Evolutionary conservation across 2,888 invertebrate species (phyloP).

Genomic region (Helleia helle): DNA sequence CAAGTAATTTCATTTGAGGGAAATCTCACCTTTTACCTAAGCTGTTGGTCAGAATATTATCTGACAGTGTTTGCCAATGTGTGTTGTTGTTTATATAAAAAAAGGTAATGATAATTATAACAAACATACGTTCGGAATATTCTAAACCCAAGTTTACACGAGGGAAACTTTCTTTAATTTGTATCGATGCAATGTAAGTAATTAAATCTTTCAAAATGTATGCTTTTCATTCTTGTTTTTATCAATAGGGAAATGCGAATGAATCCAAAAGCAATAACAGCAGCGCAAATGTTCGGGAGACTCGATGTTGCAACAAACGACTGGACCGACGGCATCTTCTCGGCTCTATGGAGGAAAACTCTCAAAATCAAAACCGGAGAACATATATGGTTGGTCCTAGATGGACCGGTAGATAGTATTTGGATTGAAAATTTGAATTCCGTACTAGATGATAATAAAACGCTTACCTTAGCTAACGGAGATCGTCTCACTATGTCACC

Average conservation of each 20-base stretch:
- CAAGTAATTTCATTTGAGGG: too few relatives aligned
- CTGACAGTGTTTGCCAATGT: too few relatives aligned
- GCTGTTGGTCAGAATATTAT: too few relatives aligned
- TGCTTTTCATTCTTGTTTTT: too few relatives aligned
- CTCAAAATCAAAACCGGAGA: slow-evolving; percentile 90
- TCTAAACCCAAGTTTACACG: too few relatives aligned
- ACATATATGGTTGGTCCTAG: slow-evolving; percentile 94
- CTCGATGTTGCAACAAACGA: slow-evolving; percentile 98
- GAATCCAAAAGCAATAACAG: slow-evolving; percentile 98
- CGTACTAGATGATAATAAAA: slow-evolving; percentile 96
- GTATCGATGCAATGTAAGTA: too few relatives aligned
- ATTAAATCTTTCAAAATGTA: not conserved
- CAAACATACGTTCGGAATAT: too few relatives aligned
- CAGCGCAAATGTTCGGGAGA: slow-evolving; percentile 97
- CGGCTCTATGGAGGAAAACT: slow-evolving; percentile 96
- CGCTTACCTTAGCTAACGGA: slow-evolving; percentile 94
- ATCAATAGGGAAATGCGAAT: slow-evolving; percentile 90
- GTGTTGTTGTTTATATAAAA: too few relatives aligned
- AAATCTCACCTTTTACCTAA: not conserved
- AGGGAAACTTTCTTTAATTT: too few relatives aligned
- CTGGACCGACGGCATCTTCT: slow-evolving; percentile 99
- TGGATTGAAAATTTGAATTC: slow-evolving; percentile 99
- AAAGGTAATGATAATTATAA: too few relatives aligned
- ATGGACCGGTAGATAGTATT: slow-evolving; percentile 97
- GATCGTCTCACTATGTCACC: slow-evolving; percentile 96